Evolutionary conservation across 2,113 vertebrate genomes (phyloP).

Genomic region (Notechis scutatus): DNA sequence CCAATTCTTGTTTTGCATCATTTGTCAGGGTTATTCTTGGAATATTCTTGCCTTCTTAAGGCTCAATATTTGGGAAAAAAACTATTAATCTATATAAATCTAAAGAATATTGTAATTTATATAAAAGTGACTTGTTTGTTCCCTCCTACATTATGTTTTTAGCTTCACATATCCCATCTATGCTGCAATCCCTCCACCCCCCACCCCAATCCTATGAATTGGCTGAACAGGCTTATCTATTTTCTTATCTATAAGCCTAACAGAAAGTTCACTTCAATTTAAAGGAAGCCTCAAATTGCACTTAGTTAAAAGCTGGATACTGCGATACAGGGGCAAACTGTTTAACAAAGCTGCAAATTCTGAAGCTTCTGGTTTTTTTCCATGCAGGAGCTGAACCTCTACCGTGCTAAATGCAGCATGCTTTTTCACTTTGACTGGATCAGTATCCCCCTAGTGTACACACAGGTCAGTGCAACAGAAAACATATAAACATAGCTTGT

Average conservation of each 20-base stretch:
- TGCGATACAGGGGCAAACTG: not conserved
- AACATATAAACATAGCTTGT: not conserved
- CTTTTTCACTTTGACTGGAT: conserved; percentile 92
- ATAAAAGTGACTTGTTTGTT: not conserved
- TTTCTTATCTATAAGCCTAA: not conserved
- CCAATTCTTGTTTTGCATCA: not conserved
- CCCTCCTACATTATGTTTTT: not conserved
- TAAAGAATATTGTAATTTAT: not conserved
- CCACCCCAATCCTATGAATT: not conserved
- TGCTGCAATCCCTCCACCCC: not conserved
- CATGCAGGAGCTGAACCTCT: conserved; percentile 85
- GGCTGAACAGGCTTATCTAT: not conserved
- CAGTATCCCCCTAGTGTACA: conserved; percentile 89
- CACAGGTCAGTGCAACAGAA: conserved; percentile 71
- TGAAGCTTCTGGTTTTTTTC: not conserved
- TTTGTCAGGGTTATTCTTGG: not conserved
- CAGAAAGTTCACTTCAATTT: not conserved
- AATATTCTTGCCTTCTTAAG: not conserved
- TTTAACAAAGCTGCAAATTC: not conserved
- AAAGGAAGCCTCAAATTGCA: not conserved
- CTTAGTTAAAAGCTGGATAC: not conserved
- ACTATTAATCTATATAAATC: not conserved
- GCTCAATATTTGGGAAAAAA: not conserved
- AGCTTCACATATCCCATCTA: not conserved
- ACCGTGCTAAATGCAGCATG: conserved; percentile 83